Percentiles rank a stretch among this genome's conserved stretches.
These are phyloP conservation scores for Plutella xylostella DNA, from an alignment of 2,888 invertebrate species.

Conservation along the genomic window DNA sequence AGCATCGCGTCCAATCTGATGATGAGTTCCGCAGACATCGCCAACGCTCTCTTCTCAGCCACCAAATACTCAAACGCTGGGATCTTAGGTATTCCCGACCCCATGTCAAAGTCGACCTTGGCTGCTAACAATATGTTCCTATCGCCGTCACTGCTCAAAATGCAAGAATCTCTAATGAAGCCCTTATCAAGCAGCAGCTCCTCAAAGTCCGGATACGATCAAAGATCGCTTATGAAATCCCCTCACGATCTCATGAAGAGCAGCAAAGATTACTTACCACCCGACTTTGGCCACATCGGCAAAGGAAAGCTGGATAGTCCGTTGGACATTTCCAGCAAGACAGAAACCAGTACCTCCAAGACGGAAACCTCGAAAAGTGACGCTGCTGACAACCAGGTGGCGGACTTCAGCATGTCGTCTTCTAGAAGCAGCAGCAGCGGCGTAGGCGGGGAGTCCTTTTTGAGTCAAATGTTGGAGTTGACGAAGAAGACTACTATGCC, in stretches of 20 bases:
- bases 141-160: conserved; percentile 78
- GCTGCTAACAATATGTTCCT: conserved; percentile 85
- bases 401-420: conserved; percentile 61
- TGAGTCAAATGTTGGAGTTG: conserved; percentile 65
- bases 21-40: conserved; percentile 73
- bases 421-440: conserved; percentile 22
- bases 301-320: conserved; percentile 60
- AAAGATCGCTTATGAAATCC: conserved; percentile 53
- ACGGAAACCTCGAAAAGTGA: conserved; percentile 53
- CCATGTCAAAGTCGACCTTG: conserved; percentile 79
- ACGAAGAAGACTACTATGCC: conserved; percentile 66
- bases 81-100: conserved; percentile 77
- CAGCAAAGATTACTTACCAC: conserved; percentile 60
- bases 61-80: conserved; percentile 74
- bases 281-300: conserved; percentile 66
- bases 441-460: conserved; percentile 56
- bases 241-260: conserved; percentile 44
- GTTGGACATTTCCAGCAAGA: conserved; percentile 47
- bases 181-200: conserved; percentile 68
- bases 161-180: conserved; percentile 74
- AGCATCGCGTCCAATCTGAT: conserved; percentile 72
- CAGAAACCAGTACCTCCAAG: conserved; percentile 60
- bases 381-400: conserved; percentile 36
- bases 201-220: conserved; percentile 40
- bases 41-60: conserved; percentile 75